Evolutionary conservation across 1,140 invertebrate genomes (phyloP).

Genomic region (Atta cephalotes): DNA sequence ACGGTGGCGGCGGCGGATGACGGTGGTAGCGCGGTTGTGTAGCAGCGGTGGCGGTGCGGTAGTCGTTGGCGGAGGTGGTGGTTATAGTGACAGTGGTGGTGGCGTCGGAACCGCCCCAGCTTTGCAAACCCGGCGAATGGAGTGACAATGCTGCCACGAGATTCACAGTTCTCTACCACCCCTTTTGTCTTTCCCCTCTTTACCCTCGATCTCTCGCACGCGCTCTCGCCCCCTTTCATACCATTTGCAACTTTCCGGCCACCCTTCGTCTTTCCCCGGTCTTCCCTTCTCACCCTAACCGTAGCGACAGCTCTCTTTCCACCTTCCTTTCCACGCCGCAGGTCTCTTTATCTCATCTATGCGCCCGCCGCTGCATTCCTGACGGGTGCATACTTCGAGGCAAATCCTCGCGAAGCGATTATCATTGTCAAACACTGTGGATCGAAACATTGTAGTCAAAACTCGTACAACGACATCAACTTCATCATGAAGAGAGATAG

Average conservation of each 20-base stretch:
- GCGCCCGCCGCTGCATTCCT: slow-evolving; percentile 58
- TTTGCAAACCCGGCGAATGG: slow-evolving; percentile 77
- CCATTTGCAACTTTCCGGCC: slow-evolving; percentile 77
- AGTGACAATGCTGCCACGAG: slow-evolving; percentile 79
- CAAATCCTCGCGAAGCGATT: slow-evolving; percentile 65
- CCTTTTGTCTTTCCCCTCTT: slow-evolving; percentile 77
- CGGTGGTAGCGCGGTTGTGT: slow-evolving; percentile 55
- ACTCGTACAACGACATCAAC: slow-evolving; percentile 7
- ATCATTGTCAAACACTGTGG: slow-evolving; percentile 55
- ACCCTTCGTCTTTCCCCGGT: slow-evolving; percentile 47
- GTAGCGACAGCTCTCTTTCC: slow-evolving; percentile 35
- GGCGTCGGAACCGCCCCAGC: slow-evolving; percentile 76
- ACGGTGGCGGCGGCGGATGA: slow-evolving; percentile 25
- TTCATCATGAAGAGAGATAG: neutral
- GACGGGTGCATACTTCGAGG: slow-evolving; percentile 60
- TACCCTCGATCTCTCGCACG: slow-evolving; percentile 71
- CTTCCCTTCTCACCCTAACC: neutral
- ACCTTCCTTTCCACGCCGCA: slow-evolving; percentile 33
- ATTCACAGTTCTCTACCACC: slow-evolving; percentile 78
- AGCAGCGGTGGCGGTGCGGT: slow-evolving; percentile 38
- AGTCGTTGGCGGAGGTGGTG: slow-evolving; percentile 62
- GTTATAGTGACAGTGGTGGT: slow-evolving; percentile 66
- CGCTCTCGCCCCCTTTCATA: slow-evolving; percentile 73
- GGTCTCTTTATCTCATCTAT: slow-evolving; percentile 63
- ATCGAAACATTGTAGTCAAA: slow-evolving; percentile 28